Evolutionary conservation across 2,888 invertebrate genomes (phyloP), one percentile per base, ranked within the genome.

Genomic region (Dolomedes plantarius): DNA sequence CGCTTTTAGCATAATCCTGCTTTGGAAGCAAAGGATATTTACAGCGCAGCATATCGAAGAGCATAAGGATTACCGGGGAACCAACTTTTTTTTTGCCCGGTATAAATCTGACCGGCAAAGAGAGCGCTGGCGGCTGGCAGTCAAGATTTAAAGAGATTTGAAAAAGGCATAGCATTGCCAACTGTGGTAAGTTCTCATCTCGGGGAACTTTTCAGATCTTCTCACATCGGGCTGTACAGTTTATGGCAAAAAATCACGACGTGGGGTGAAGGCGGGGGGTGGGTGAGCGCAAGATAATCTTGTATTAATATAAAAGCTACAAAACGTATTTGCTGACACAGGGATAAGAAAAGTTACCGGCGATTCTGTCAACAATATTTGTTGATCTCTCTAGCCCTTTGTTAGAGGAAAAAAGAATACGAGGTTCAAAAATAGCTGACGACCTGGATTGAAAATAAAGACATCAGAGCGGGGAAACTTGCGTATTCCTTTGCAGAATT

Each of bases 1-100:
- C 67, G 67, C 80, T 80, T 67, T 80, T 80, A 80, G 80, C 80
- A 80, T 80, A 80, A 80, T 80, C 80, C 80, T 46, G 16, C 41
- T 46, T 46, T 9, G 41, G 13, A 46, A 41, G 41, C 13, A 46
- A 46, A 46, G 41, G 16, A 46, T 46, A 46, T 46, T 46, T 46
- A 46, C 41, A 46, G 41, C 16, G 41, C 16, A n/a, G 13, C 41
- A 9, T 46, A 46, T 46, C 41, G 41, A n/a, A 2, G n/a, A 46
- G 6, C 11, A 7, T 5, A n/a, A 13, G 41, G 41, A 46, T 46
- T 46, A 46, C 41, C 16, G 2, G 9, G 41, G 16, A 41, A 46
- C 41, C 41, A 46, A 46, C 9, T 46, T 46, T 36, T n/a, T n/a
- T n/a, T 16, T 46, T 46, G 41, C 16, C 41, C 9, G 16, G 41